phyloP scores from a whole-genome alignment of 2,797 vertebrate species.

The Sparidentex hasta region DNA sequence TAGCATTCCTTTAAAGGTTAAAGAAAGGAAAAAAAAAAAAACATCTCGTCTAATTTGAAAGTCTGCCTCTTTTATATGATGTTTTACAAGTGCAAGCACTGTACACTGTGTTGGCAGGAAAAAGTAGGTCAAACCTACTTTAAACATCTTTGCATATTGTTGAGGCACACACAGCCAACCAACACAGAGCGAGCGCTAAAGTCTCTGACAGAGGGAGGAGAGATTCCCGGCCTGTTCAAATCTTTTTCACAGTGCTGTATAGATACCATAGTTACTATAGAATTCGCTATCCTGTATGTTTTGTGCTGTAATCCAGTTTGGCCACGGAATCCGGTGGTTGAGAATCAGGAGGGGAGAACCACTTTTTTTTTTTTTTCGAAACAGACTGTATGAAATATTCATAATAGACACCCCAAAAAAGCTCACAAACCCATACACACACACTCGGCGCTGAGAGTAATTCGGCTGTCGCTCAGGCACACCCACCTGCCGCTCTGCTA shows the following conservation, averaged over 20 bases:
- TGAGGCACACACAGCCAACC: constrained; percentile 46
- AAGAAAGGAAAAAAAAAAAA: constrained; percentile 30
- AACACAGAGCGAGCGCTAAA: constrained; percentile 39
- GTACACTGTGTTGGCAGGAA: constrained; percentile 39
- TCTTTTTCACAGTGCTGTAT: neutral
- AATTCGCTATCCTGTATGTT: constrained; percentile 12
- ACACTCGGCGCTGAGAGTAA: constrained; percentile 22
- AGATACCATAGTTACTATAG: constrained; percentile 7
- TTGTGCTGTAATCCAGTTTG: constrained; percentile 7
- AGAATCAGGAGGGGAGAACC: constrained; percentile 17
- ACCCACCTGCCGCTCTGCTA: constrained; percentile 58
- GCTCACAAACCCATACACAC: neutral
- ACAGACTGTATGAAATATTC: constrained; percentile 3
- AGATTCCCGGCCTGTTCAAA: constrained; percentile 18
- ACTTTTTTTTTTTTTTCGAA: constrained; percentile 13
- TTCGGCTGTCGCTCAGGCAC: constrained; percentile 53
- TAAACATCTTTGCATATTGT: constrained; percentile 65
- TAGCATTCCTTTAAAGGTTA: too few species aligned
- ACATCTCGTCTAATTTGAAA: constrained; percentile 20
- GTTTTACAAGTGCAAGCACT: constrained; percentile 21
- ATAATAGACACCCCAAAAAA: neutral
- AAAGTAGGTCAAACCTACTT: constrained; percentile 70
- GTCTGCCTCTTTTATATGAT: constrained; percentile 6
- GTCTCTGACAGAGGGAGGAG: constrained; percentile 27
- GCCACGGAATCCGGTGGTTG: constrained; percentile 8